Evolutionary conservation across 2,113 vertebrate species (phyloP).

Genomic region (Xyliphius kryptos): DNA sequence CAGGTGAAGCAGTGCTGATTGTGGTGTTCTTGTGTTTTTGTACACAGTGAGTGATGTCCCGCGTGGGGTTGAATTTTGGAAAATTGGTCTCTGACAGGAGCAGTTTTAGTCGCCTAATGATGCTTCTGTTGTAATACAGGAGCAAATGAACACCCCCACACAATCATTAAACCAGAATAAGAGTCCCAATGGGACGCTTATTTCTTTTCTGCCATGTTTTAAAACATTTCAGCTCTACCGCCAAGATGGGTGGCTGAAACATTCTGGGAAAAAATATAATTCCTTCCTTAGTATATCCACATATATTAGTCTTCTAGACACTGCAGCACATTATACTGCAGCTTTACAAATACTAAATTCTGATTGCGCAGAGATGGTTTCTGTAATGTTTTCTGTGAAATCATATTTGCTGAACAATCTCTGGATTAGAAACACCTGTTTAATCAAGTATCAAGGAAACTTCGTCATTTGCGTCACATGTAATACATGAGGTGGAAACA

Average conservation of each 20-base stretch:
- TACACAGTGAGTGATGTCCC: conserved; percentile 7
- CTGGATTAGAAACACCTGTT: no score
- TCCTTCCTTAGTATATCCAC: background rate
- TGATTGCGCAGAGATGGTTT: no score
- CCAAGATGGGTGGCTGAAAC: background rate
- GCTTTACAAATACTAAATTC: no score
- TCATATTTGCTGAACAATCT: no score
- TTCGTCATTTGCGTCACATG: no score
- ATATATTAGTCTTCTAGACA: no score
- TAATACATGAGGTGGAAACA: no score
- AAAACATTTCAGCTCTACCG: background rate
- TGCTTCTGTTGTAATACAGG: conserved; percentile 10
- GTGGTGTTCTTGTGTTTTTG: background rate
- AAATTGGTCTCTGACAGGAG: background rate
- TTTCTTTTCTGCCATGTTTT: background rate
- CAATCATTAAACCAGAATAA: conserved; percentile 7
- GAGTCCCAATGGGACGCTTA: background rate
- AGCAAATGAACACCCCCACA: conserved; percentile 7
- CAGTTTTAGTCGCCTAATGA: conserved; percentile 18
- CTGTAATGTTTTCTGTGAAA: no score
- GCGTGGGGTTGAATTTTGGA: conserved; percentile 1
- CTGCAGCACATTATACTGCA: no score
- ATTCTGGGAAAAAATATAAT: background rate
- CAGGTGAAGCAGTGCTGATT: conserved; percentile 3
- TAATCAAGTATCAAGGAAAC: no score